Base-by-base conservation (phyloP, 2,113 vertebrate genomes). In the Hydrolagus affinis region DNA sequence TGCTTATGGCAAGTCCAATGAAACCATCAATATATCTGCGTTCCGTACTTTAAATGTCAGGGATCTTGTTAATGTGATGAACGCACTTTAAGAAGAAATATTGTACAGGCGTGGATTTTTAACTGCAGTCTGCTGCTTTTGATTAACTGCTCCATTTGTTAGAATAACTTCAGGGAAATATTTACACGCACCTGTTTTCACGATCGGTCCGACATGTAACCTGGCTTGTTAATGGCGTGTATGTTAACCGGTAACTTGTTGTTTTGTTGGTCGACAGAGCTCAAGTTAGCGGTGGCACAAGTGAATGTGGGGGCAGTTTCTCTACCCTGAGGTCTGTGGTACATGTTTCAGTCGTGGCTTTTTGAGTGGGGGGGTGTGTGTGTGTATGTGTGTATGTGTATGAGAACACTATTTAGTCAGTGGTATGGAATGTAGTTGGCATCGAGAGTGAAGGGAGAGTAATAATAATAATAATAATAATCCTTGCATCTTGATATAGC, bases 31-130 rank as follows among this genome's bases (percentile, higher is more conserved):
- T 83, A 83, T 83, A 83, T 83, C 78, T 83, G 28, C 66, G 78
- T 83, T 83, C 32, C 32, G 78, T 68, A 68, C 78, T 83, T 83
- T 83, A 83, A 83, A 83, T 83, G 78, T 83, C 78, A 83, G 64
- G 78, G 60, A 19, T 83, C 78, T 83, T 83, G 78, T 83, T 83
- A 83, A 83, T 83, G 78, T 83, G 78, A 83, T 83, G 78, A 83
- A 68, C 62, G 60, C 66, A 83, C 78, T 83, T 60, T 83, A 83
- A 66, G 66, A 83, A 83, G 78, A 83, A 83, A 83, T 83, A 83
- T 83, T 83, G 66, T 60, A 83, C 25, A 15, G 6, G 62, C 66
- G 78, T 83, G 66, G 62, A 83, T 83, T 62, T 83, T 83, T 83
- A 83, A 83, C 78, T 64, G 78, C 60, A 83, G 60, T 83, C 78